Conservation (phyloP, 2,888 invertebrate genomes). For the Dryadula phaetusa region DNA sequence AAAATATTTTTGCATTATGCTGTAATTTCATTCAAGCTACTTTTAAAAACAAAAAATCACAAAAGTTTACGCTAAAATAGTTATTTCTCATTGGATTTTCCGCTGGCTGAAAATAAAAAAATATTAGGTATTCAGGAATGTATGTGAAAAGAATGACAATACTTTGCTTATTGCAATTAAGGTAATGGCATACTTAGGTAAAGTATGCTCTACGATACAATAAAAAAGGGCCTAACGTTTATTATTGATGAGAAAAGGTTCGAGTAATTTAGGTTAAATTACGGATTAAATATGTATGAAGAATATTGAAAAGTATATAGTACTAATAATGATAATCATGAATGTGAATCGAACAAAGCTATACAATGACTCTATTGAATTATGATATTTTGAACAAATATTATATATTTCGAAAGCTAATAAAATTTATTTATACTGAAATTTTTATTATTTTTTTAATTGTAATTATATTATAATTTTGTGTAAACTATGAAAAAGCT, state of each 20-base stretch:
- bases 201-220: conserved; percentile 10
- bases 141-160: conserved; percentile 13
- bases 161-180: conserved; percentile 29
- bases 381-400: not conserved
- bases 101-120: conserved; percentile 2
- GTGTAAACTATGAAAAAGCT: too few species aligned
- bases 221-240: not conserved
- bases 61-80: not conserved
- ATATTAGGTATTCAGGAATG: not conserved
- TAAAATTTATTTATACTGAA: too few species aligned
- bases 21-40: not conserved
- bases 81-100: not conserved
- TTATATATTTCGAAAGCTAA: not conserved
- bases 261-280: conserved; percentile 9
- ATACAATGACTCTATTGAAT: not conserved
- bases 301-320: not conserved
- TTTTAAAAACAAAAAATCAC: not conserved
- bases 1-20: not conserved
- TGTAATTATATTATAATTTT: too few species aligned
- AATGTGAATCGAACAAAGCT: not conserved
- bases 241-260: conserved; percentile 19
- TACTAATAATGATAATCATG: not conserved
- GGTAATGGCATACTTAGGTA: conserved; percentile 14
- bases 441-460: too few species aligned
- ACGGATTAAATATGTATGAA: conserved; percentile 10